Base-by-base conservation (phyloP, 2,888 invertebrate species). In the Pomacea canaliculata region DNA sequence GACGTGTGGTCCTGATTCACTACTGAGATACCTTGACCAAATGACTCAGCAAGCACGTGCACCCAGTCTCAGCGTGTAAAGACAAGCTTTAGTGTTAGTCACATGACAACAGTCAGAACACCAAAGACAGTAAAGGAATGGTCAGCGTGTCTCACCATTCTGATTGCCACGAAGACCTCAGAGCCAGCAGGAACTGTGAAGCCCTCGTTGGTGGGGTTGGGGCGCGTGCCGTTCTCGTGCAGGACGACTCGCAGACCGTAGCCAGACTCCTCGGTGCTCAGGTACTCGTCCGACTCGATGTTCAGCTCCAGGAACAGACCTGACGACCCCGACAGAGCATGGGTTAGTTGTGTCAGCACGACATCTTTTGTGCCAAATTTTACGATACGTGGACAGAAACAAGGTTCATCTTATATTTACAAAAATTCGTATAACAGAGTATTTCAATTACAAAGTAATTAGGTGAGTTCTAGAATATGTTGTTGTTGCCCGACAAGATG, bases 191-290 rank as follows among this genome's bases (percentile, higher is more conserved):
- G 78, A 0, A 84, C 73, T 0, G 83, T 82, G 23, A 84, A 67
- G 3, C 84, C 84, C 68, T 84, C 83, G 10, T 79, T 79, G 46
- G 77, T 76, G 8, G 84, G 83, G 48, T 83, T 78, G 13, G 83
- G 81, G 27, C 79, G 79, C n/a, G 84, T 80, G 12, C 82, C 83
- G 1, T 80, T 78, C 27, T 81, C 80, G 68, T 84, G 83, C 23
- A 84, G 78, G 13, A 84, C 81, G 51, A 83, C 73, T 4, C 82
- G 77, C 12, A 84, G 67, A n/a, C 84, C 84, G 75, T 82, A 84
- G 0, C 82, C 84, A 1, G 79, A 76, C 10, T 80, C 80, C 70
- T 79, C 82, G 63, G 81, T 79, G 27, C 77, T 70, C 10, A 83
- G 76, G 65, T 83, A 83, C 60, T 84, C 84, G 7, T 81, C 77